These are phyloP conservation scores for Parus major DNA, from an alignment of 2,113 vertebrate species.

Conservation along the genomic window DNA sequence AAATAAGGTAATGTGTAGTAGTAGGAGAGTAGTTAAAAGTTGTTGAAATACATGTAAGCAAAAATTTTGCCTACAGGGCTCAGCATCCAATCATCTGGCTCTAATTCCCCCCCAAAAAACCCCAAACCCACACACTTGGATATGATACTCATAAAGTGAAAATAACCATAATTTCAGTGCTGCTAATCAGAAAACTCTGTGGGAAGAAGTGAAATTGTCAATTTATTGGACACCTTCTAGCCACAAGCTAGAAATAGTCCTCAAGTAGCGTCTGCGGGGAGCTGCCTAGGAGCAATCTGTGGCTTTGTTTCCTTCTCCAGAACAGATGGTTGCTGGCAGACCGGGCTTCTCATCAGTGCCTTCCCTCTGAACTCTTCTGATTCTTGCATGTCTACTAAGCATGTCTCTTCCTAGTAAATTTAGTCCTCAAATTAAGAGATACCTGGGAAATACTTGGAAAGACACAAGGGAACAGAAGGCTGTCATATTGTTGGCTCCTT, in stretches of 20 bases:
- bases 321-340: constrained; percentile 60
- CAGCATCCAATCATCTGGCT: neutral
- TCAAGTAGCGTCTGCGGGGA: constrained; percentile 36
- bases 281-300: constrained; percentile 60
- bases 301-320: constrained; percentile 38
- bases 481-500: neutral
- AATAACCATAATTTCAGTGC: constrained; percentile 31
- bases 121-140: constrained; percentile 1
- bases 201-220: constrained; percentile 53
- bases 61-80: neutral
- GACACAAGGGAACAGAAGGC: constrained; percentile 32
- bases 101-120: neutral
- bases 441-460: constrained; percentile 61
- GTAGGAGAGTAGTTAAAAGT: constrained; percentile 1
- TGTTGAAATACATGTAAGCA: constrained; percentile 4
- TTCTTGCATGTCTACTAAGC: neutral
- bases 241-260: constrained; percentile 32
- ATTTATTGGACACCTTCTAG: constrained; percentile 52
- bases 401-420: neutral
- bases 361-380: constrained; percentile 8
- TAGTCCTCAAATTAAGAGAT: constrained; percentile 49
- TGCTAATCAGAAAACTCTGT: constrained; percentile 50
- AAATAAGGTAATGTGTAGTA: neutral
- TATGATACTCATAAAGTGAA: constrained; percentile 8
- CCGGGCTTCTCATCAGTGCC: neutral